These are phyloP conservation scores for Prorops nasuta DNA, from an alignment of 1,140 invertebrate species.

Conservation along the genomic window DNA sequence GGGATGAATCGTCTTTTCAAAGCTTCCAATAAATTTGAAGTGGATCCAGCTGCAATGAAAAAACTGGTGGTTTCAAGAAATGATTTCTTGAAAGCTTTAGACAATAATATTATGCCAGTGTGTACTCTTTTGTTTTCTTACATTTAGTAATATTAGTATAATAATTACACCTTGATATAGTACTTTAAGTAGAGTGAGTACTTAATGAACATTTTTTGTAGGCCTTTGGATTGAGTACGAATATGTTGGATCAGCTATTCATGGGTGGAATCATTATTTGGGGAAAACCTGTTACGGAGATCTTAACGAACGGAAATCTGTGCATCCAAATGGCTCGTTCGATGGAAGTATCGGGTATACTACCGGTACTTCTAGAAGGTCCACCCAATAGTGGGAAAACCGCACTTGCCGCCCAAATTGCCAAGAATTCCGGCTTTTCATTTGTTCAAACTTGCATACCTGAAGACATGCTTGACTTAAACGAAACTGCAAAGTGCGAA, in stretches of 20 bases:
- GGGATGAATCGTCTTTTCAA: slow-evolving; percentile 99
- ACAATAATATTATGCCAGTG: slow-evolving; percentile 96
- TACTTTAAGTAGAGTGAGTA: neutral
- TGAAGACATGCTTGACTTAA: slow-evolving; percentile 97
- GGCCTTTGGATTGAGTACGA: slow-evolving; percentile 89
- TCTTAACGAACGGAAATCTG: slow-evolving; percentile 88
- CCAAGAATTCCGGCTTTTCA: slow-evolving; percentile 95
- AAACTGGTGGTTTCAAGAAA: slow-evolving; percentile 82
- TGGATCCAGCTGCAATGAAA: slow-evolving; percentile 94
- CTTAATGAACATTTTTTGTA: slow-evolving; percentile 45
- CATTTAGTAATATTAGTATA: neutral
- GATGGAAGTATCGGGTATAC: slow-evolving; percentile 77
- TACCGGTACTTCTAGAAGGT: slow-evolving; percentile 88
- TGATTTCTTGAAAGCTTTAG: slow-evolving; percentile 96
- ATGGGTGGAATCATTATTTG: slow-evolving; percentile 88
- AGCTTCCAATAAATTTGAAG: slow-evolving; percentile 91
- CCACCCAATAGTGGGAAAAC: slow-evolving; percentile 97
- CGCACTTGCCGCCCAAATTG: slow-evolving; percentile 90
- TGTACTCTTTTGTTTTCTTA: slow-evolving; percentile 37
- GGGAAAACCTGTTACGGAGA: slow-evolving; percentile 82
- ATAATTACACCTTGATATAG: neutral
- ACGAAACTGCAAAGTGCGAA: slow-evolving; percentile 93
- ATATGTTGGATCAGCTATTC: slow-evolving; percentile 80
- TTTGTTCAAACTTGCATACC: slow-evolving; percentile 97
- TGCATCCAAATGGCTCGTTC: slow-evolving; percentile 86